Evolutionary conservation across 2,113 vertebrate species (phyloP).

Genomic region (Macquaria australasica): DNA sequence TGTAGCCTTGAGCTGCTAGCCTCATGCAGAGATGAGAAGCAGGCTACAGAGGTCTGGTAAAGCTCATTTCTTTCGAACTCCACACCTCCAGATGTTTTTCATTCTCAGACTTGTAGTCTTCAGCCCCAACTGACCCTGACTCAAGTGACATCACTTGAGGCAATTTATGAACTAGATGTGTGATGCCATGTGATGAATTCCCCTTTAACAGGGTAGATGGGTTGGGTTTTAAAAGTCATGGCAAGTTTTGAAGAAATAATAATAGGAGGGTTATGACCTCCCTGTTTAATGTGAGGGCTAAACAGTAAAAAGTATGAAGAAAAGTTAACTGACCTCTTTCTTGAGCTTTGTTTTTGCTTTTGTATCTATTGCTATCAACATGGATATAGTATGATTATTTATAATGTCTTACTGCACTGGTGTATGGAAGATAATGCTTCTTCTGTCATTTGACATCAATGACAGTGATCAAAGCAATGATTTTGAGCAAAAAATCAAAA

Average conservation of each 20-base stretch:
- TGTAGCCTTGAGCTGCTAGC: no score
- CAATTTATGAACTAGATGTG: no score
- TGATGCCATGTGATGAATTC: no score
- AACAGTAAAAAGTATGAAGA: background rate
- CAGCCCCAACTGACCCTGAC: no score
- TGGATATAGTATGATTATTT: background rate
- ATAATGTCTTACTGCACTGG: background rate
- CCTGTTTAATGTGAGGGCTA: background rate
- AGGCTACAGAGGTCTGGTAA: no score
- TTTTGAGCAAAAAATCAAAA: background rate
- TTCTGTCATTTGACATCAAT: constrained; percentile 12
- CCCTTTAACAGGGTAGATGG: no score
- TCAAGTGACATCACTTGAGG: no score
- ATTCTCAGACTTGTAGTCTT: no score
- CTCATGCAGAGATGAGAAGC: no score
- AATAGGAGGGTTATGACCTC: background rate
- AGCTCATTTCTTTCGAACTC: no score
- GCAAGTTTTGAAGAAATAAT: background rate
- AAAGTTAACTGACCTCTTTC: no score
- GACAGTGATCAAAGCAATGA: background rate
- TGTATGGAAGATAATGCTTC: background rate
- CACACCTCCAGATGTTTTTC: no score
- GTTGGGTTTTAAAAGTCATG: background rate
- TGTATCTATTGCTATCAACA: background rate
- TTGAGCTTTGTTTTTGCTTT: background rate